Percentiles rank a stretch among this genome's conserved stretches.
phyloP scores from a whole-genome alignment of 2,888 invertebrate genomes.

The Schrankia costaestrigalis region DNA sequence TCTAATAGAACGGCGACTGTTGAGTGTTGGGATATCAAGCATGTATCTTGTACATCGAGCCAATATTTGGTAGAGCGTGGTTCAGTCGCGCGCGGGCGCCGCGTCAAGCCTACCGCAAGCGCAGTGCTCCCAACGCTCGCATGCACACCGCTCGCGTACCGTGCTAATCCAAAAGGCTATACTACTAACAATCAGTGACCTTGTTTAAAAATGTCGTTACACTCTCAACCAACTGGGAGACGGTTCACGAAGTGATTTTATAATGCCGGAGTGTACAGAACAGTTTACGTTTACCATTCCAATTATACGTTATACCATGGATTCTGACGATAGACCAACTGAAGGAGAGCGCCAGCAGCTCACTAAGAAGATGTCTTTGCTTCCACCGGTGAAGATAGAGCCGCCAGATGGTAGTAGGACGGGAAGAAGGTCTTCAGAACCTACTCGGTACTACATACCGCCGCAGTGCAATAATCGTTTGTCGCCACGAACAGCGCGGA shows the following conservation, averaged over 20 bases:
- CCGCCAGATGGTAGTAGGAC: conserved; percentile 64
- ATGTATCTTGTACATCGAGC: conserved; percentile 31
- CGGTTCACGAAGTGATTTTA: conserved; percentile 53
- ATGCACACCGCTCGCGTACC: conserved; percentile 16
- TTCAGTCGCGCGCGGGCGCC: conserved; percentile 32
- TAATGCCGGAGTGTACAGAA: conserved; percentile 76
- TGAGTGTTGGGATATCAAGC: conserved; percentile 34
- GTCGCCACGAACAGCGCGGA: conserved; percentile 69
- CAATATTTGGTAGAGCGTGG: conserved; percentile 26
- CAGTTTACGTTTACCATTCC: conserved; percentile 70
- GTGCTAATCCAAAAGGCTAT: conserved; percentile 10
- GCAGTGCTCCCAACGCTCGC: conserved; percentile 38
- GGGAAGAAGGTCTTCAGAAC: conserved; percentile 66
- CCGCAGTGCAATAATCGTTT: conserved; percentile 73
- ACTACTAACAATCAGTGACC: conserved; percentile 22
- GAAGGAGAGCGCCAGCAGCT: conserved; percentile 56
- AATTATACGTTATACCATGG: conserved; percentile 74
- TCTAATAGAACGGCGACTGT: conserved; percentile 31
- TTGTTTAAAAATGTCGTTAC: conserved; percentile 51
- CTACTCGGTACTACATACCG: conserved; percentile 67
- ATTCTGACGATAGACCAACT: conserved; percentile 57
- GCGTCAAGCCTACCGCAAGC: conserved; percentile 25
- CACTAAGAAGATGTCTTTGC: conserved; percentile 68
- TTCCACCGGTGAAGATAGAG: conserved; percentile 72
- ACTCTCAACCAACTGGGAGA: conserved; percentile 25